Percentiles rank a stretch among this genome's conserved stretches.
Evolutionary conservation across 2,797 vertebrate genomes (phyloP).

Genomic region (Uromys caudimaculatus): DNA sequence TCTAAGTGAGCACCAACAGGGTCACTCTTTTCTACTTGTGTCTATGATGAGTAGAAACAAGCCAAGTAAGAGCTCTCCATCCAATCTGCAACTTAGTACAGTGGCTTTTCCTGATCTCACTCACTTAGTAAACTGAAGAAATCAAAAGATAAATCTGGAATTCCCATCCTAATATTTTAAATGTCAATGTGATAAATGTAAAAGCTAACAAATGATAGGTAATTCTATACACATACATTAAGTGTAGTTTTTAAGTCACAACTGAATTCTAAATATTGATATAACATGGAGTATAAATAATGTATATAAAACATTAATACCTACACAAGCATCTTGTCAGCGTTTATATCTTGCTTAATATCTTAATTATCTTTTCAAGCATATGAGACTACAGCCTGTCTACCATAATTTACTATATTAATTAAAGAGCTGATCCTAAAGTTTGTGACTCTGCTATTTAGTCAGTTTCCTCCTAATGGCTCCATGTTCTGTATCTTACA

Average conservation of each 20-base stretch:
- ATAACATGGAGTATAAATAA: background rate
- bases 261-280: conserved; percentile 36
- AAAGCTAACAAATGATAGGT: background rate
- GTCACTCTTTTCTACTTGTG: background rate
- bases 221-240: background rate
- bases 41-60: background rate
- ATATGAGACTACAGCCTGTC: background rate
- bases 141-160: background rate
- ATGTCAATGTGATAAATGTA: background rate
- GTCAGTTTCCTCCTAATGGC: conserved; percentile 48
- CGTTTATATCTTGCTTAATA: conserved; percentile 22
- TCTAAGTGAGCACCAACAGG: background rate
- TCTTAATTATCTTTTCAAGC: conserved; percentile 70
- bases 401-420: conserved; percentile 20
- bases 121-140: background rate
- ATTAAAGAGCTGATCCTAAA: conserved; percentile 44
- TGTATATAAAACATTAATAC: conserved; percentile 47
- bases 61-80: background rate
- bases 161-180: background rate
- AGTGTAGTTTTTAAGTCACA: conserved; percentile 23
- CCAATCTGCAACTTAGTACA: background rate
- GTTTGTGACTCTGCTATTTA: conserved; percentile 61
- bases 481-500: conserved; percentile 48
- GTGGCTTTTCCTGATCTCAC: background rate
- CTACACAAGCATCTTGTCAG: conserved; percentile 63